Conservation (phyloP, 2,888 invertebrate genomes). For the Acholoe squamosa region DNA sequence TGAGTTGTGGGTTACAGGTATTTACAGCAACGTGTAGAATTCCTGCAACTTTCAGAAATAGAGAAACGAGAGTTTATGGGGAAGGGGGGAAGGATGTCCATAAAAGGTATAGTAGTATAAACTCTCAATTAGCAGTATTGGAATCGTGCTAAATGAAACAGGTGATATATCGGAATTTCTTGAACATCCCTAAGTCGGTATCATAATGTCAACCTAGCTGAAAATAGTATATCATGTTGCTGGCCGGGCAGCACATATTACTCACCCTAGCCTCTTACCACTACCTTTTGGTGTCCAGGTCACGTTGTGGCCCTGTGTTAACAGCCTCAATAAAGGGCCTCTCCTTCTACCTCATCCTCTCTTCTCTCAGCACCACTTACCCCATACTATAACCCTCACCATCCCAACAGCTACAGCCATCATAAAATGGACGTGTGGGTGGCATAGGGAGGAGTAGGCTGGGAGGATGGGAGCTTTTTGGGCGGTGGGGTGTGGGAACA, state of each 20-base stretch:
- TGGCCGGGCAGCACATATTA: neutral
- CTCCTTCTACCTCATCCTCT: neutral
- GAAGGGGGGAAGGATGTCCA: too few relatives aligned
- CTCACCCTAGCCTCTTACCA: neutral
- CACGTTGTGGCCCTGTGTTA: neutral
- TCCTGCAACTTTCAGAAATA: too few relatives aligned
- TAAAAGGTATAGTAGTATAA: too few relatives aligned
- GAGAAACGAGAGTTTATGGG: too few relatives aligned
- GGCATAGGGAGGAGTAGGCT: neutral
- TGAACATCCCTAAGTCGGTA: too few relatives aligned
- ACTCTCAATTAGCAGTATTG: too few relatives aligned
- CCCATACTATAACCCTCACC: neutral
- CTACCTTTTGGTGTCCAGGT: neutral
- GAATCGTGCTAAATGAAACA: too few relatives aligned
- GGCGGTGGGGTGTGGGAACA: neutral
- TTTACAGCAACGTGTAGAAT: too few relatives aligned
- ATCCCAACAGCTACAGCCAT: neutral
- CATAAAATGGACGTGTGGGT: neutral
- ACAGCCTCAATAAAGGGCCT: constrained; percentile 22
- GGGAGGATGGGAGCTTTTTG: neutral
- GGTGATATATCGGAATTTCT: too few relatives aligned
- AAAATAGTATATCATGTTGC: neutral
- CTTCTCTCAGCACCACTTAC: constrained; percentile 4
- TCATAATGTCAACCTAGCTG: too few relatives aligned
- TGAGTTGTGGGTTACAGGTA: too few relatives aligned